phyloP scores from a whole-genome alignment of 2,888 invertebrate species.

The Chaitophorus viminalis region DNA sequence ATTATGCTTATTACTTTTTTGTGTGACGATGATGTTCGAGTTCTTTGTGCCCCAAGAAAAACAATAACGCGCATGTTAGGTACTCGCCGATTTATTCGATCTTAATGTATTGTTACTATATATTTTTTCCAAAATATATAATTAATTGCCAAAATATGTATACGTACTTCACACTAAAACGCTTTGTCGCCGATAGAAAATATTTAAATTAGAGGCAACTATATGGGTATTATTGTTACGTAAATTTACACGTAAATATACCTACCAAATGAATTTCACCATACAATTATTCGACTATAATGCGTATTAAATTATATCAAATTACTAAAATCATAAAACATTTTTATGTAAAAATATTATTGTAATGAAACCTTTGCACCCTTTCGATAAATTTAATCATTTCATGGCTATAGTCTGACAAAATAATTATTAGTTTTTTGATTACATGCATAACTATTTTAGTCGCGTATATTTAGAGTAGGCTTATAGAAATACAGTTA shows the following conservation, averaged over 20 bases:
- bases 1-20: conserved; percentile 25
- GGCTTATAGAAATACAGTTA: too few relatives aligned
- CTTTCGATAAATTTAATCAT: too few relatives aligned
- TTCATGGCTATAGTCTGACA: too few relatives aligned
- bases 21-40: not conserved
- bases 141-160: not conserved
- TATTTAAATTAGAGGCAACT: not conserved
- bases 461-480: too few relatives aligned
- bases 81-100: not conserved
- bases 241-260: not conserved
- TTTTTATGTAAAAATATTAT: too few relatives aligned
- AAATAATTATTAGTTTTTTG: too few relatives aligned
- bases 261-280: not conserved
- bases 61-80: not conserved
- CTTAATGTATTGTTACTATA: not conserved
- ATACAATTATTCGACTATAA: too few relatives aligned
- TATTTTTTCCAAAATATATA: not conserved
- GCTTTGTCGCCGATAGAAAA: not conserved
- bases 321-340: too few relatives aligned
- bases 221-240: not conserved
- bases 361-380: too few relatives aligned
- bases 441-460: too few relatives aligned
- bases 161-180: too few relatives aligned
- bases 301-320: too few relatives aligned
- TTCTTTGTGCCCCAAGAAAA: not conserved